Conservation (phyloP, 2,888 invertebrate genomes). For the Operophtera brumata region DNA sequence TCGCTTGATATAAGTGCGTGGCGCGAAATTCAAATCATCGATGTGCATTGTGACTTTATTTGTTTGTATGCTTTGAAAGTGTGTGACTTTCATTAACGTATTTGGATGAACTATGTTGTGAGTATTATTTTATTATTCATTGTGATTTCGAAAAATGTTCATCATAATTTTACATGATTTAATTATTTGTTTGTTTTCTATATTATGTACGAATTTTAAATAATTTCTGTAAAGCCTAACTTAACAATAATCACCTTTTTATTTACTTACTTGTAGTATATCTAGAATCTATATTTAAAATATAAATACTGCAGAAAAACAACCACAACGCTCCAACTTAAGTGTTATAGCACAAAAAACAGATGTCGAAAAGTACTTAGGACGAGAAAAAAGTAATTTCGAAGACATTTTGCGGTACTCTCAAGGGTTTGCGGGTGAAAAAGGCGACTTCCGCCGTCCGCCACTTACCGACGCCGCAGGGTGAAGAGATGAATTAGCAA, state of each 20-base stretch:
- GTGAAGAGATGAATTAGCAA: slow-evolving; percentile 58
- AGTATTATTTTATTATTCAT: slow-evolving; percentile 1
- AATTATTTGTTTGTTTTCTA: background rate
- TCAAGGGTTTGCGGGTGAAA: slow-evolving; percentile 69
- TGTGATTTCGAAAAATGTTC: background rate
- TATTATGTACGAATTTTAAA: no score
- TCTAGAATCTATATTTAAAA: background rate
- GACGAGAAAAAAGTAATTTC: slow-evolving; percentile 66
- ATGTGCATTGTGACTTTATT: slow-evolving; percentile 38
- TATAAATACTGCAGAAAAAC: background rate
- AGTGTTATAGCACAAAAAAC: slow-evolving; percentile 24
- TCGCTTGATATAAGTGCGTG: slow-evolving; percentile 37
- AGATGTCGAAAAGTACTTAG: slow-evolving; percentile 70
- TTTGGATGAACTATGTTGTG: slow-evolving; percentile 13
- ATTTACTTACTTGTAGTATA: no score
- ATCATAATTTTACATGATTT: background rate
- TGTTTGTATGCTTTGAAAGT: slow-evolving; percentile 35
- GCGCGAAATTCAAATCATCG: slow-evolving; percentile 64
- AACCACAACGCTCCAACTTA: background rate
- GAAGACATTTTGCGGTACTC: slow-evolving; percentile 73
- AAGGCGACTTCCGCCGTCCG: slow-evolving; percentile 68
- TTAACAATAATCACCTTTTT: no score
- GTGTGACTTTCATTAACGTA: background rate
- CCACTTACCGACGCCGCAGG: slow-evolving; percentile 64
- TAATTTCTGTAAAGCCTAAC: no score